Conservation (phyloP, 2,113 vertebrate genomes). For the Rhinolophus ferrumequinum region DNA sequence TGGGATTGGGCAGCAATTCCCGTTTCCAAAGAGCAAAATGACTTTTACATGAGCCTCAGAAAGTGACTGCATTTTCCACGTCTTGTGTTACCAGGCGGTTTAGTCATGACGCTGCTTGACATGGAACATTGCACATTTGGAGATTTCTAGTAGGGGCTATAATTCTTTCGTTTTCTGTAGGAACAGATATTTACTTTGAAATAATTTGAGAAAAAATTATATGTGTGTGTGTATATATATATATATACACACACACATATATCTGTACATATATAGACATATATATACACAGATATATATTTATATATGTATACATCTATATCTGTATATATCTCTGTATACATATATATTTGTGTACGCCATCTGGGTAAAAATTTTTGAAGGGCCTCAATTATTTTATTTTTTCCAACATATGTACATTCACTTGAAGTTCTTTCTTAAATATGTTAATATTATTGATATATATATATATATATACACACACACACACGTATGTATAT, state of each 20-base stretch:
- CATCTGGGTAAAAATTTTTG: background rate
- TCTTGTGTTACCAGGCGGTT: background rate
- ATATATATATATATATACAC: background rate
- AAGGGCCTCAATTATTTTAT: background rate
- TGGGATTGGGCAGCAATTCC: constrained; percentile 57
- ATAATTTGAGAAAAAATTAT: background rate
- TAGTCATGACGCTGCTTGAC: background rate
- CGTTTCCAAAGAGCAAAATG: constrained; percentile 33
- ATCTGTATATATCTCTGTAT: too few relatives aligned
- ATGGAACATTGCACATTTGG: background rate
- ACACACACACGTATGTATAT: background rate
- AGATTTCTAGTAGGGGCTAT: background rate
- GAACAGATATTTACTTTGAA: background rate
- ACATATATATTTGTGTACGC: background rate
- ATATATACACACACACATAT: too few relatives aligned
- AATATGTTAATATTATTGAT: background rate
- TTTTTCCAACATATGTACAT: background rate
- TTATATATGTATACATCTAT: too few relatives aligned
- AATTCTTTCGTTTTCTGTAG: background rate
- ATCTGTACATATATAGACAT: too few relatives aligned
- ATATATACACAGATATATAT: too few relatives aligned
- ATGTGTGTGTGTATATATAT: too few relatives aligned
- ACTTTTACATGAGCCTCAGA: constrained; percentile 62
- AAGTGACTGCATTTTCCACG: background rate
- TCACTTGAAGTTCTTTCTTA: background rate